Percentiles rank a stretch among this genome's conserved stretches.
phyloP scores from a whole-genome alignment of 2,113 vertebrate genomes.

The Centropus unirufus region DNA sequence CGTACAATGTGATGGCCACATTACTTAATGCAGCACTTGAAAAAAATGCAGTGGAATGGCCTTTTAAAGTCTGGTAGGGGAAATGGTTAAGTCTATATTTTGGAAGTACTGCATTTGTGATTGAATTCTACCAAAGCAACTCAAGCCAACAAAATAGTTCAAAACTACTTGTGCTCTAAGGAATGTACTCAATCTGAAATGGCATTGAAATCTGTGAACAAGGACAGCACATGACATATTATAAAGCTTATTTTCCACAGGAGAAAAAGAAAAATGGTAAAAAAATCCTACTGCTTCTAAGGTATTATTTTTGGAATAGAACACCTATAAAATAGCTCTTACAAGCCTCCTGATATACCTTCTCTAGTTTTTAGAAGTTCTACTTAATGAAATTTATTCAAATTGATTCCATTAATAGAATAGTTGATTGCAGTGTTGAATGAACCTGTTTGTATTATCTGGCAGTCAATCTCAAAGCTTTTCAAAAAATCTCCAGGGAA shows the following conservation, averaged over 20 bases:
- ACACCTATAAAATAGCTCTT: neutral
- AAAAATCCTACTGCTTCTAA: neutral
- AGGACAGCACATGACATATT: accelerated
- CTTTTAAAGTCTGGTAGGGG: neutral
- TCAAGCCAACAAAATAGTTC: neutral
- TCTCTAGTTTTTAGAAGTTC: slow-evolving; percentile 6
- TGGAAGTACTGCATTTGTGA: neutral
- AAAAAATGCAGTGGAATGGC: neutral
- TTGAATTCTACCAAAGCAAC: neutral
- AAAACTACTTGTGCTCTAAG: neutral
- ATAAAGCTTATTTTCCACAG: neutral
- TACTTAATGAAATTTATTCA: slow-evolving; percentile 45
- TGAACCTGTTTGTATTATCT: slow-evolving; percentile 52
- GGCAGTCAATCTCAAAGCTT: slow-evolving; percentile 43
- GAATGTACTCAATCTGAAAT: neutral
- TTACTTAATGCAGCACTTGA: neutral
- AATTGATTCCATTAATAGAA: slow-evolving; percentile 53
- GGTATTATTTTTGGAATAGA: slow-evolving; percentile 6
- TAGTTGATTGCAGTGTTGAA: slow-evolving; percentile 50
- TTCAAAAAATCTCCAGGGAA: slow-evolving; percentile 33
- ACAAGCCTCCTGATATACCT: neutral
- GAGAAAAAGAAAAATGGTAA: neutral
- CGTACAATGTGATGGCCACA: neutral
- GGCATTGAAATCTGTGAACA: neutral
- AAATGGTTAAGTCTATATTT: neutral